Base-by-base conservation (phyloP, 2,113 vertebrate species). In the Oryzias celebensis region DNA sequence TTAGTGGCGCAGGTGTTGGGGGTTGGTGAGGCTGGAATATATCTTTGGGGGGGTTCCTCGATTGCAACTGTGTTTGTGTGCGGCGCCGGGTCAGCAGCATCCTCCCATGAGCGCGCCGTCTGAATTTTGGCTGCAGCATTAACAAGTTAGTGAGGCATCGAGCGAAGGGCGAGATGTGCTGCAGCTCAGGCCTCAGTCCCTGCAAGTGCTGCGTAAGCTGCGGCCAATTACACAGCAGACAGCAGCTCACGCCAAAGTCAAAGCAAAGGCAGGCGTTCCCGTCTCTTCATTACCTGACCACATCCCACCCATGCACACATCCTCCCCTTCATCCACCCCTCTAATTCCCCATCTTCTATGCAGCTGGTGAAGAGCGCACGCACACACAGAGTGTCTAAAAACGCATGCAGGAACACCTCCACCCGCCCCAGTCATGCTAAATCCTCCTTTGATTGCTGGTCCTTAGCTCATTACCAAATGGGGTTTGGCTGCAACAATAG, bases 381-480 rank as follows among this genome's bases (percentile, higher is more conserved):
- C 49, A 56, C 20, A 52, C 62, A 52, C 59, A 50, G 17, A 1
- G 47, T 42, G 44, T 10, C 16, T 42, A n/a, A 16, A 20, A 49
- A 15, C 58, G 26, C 16, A 58, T 13, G 2, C 14, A 28, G 1
- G 12, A 16, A 61, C 18, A 46, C 36, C 44, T 28, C 28, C 58
- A 54, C 66, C 24, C 58, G 24, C 45, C 16, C 12, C 44, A 5
- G 2, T 45, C 16, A 17, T 17, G 17, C 44, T 55, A 26, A 54
- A n/a, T 8, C 4, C 24, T 50, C 62, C 76, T 86, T 82, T 54
- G 78, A 59, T 65, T 28, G 14, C 36, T 8, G 14, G 74, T 46
- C 64, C 59, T 65, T 62, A 63, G 71, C 80, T 89, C 84, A 87
- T 85, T 87, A 83, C 50, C 68, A 73, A 71, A 43, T 36, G 73